phyloP scores from a whole-genome alignment of 2,113 vertebrate genomes.

The Hiodon tergisus region DNA sequence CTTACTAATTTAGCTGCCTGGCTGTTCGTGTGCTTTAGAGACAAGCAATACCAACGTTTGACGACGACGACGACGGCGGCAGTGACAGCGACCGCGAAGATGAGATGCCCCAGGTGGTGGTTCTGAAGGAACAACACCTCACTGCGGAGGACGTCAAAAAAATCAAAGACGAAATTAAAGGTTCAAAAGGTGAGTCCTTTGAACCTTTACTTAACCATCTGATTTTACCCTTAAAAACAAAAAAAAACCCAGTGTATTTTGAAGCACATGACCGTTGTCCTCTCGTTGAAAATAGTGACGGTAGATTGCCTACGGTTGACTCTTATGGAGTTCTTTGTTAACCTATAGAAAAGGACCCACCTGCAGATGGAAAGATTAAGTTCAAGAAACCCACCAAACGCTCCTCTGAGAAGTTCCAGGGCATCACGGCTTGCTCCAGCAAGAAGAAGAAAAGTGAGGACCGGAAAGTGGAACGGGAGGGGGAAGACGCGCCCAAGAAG shows the following conservation, averaged over 20 bases:
- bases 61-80: slow-evolving; percentile 69
- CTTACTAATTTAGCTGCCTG: neutral
- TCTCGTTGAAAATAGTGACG: neutral
- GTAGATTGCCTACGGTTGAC: neutral
- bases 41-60: slow-evolving; percentile 66
- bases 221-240: neutral
- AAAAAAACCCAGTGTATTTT: neutral
- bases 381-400: slow-evolving; percentile 90
- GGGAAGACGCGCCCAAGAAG: slow-evolving; percentile 65
- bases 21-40: slow-evolving; percentile 53
- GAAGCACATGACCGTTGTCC: neutral
- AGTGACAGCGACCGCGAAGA: slow-evolving; percentile 79
- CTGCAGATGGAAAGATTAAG: slow-evolving; percentile 82
- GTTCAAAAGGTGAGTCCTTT: slow-evolving; percentile 48
- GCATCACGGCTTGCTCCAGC: slow-evolving; percentile 82
- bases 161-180: slow-evolving; percentile 67
- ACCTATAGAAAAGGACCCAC: slow-evolving; percentile 65
- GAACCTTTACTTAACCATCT: neutral
- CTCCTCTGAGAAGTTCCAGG: slow-evolving; percentile 72
- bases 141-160: slow-evolving; percentile 79
- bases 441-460: slow-evolving; percentile 75
- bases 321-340: neutral
- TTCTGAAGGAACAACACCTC: slow-evolving; percentile 81
- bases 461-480: slow-evolving; percentile 34
- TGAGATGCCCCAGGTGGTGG: slow-evolving; percentile 86